Evolutionary conservation across 2,888 invertebrate genomes (phyloP).

Genomic region (Euzophera pinguis): DNA sequence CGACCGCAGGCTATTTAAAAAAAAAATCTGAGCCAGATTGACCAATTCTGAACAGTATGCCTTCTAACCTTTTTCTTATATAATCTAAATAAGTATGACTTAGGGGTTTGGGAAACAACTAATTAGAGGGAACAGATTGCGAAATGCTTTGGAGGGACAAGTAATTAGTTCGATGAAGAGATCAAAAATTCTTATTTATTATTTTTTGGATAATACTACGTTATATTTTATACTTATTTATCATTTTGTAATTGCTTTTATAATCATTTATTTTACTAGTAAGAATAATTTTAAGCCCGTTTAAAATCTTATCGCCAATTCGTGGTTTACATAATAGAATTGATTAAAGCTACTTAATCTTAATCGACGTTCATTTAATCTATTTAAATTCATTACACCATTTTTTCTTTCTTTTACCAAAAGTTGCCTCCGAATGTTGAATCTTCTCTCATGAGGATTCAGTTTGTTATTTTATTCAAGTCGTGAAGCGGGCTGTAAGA

Average conservation of each 20-base stretch:
- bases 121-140: conserved; percentile 24
- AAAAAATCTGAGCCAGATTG: conserved; percentile 41
- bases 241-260: too few relatives aligned
- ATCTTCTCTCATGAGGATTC: conserved; percentile 54
- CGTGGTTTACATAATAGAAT: too few relatives aligned
- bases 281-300: too few relatives aligned
- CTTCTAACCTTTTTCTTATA: conserved; percentile 32
- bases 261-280: too few relatives aligned
- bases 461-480: conserved; percentile 68
- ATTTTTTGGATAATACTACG: too few relatives aligned
- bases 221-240: too few relatives aligned
- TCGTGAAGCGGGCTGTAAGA: conserved; percentile 64
- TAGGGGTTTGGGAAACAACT: conserved; percentile 29
- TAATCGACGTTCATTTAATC: not conserved
- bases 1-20: conserved; percentile 53
- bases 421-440: conserved; percentile 41
- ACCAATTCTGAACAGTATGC: conserved; percentile 25
- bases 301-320: too few relatives aligned
- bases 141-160: not conserved
- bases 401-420: conserved; percentile 23
- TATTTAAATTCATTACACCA: too few relatives aligned
- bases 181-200: too few relatives aligned
- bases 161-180: not conserved
- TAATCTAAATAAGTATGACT: conserved; percentile 35
- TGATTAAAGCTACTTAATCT: too few relatives aligned